phyloP scores from a whole-genome alignment of 2,113 vertebrate species.

The Agelaius tricolor region DNA sequence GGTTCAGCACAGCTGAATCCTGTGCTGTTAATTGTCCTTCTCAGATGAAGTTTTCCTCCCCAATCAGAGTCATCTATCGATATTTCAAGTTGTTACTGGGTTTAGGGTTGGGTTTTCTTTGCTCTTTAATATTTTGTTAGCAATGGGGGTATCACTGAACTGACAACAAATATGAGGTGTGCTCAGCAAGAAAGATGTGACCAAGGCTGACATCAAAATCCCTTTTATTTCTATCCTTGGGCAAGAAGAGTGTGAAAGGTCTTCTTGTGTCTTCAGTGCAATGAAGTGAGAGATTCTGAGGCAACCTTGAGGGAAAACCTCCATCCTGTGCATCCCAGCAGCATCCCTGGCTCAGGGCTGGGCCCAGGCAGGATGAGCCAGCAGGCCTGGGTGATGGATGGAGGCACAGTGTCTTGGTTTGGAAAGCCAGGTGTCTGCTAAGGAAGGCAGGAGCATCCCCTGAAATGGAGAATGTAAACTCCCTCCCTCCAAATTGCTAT shows the following conservation, averaged over 20 bases:
- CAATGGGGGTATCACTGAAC: not conserved
- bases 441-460: too few species aligned
- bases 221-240: not conserved
- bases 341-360: not conserved
- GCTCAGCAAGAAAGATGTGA: not conserved
- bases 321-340: accelerated
- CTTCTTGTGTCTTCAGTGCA: not conserved
- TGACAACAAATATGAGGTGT: accelerated
- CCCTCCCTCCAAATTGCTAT: too few species aligned
- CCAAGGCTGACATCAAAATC: not conserved
- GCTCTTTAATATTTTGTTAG: not conserved
- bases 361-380: not conserved
- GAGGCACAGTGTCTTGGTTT: not conserved
- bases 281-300: not conserved
- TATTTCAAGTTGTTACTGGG: not conserved
- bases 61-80: not conserved
- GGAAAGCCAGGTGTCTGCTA: too few species aligned
- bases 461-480: too few species aligned
- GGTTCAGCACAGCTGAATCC: not conserved
- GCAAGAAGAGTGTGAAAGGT: not conserved
- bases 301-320: not conserved
- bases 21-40: not conserved
- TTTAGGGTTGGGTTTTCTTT: not conserved
- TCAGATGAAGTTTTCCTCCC: not conserved
- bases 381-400: not conserved